Base-by-base conservation (phyloP, 1,140 invertebrate species). In the Cardiocondyla obscurior region DNA sequence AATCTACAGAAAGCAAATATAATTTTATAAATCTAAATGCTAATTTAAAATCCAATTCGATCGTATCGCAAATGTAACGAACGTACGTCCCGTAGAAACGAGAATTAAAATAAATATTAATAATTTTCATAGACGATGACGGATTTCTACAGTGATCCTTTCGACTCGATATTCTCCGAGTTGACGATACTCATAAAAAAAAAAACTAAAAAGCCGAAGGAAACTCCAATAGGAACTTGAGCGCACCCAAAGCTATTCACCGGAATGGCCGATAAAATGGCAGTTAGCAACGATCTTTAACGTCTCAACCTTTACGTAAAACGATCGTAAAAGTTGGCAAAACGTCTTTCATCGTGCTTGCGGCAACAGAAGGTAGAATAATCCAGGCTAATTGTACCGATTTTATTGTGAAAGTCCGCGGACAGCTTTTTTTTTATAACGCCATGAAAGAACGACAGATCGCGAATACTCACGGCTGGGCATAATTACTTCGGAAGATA, bases 291-390 rank as follows among this genome's bases (percentile, higher is more conserved):
- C 42, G 62, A 70, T 44, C 19, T 55, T 76, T 77, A 88, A 88
- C 82, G 69, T 82, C 28, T 53, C 7, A 36, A 42, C 25, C 36
- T 89, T 82, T 76, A 60, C 85, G 84, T 83, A 53, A 88, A 90
- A 89, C 67, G 87, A 58, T 91, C 91, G 87, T 92, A 92, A 93
- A 93, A 90, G 81, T 77, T 84, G 84, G 76, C 79, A 58, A 90
- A 89, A 82, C 85, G 65, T 77, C 86, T 88, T 88, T 90, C 90
- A 77, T 88, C 65, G 39, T 85, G 73, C 85, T 90, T 85, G 85
- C 86, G 55, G 60, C 60, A 72, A 85, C 82, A 60, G 57, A 46
- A 81, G 51, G 33, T 22, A 62, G 12, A 58, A 69, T 79, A 77
- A 87, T 76, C 89, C 58, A 81, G 53, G 76, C 69, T 76, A 83